phyloP scores from a whole-genome alignment of 2,888 invertebrate species.

The Drosophila ezoana region DNA sequence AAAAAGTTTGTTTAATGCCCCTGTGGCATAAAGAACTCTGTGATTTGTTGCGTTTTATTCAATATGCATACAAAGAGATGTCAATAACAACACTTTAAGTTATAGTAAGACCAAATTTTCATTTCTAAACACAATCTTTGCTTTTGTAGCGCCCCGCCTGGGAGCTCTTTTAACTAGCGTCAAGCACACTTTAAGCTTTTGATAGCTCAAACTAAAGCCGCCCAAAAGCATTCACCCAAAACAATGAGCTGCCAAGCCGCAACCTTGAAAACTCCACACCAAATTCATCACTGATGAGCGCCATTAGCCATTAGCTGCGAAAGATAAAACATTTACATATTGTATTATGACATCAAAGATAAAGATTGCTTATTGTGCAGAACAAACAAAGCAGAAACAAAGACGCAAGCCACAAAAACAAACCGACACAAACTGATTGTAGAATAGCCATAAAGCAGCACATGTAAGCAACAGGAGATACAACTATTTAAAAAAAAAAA shows the following conservation, averaged over 20 bases:
- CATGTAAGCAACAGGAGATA: slow-evolving; percentile 36
- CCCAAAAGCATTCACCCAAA: slow-evolving; percentile 12
- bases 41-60: not conserved
- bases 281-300: slow-evolving; percentile 13
- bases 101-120: not conserved
- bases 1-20: not conserved
- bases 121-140: not conserved
- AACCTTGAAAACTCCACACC: slow-evolving; percentile 51
- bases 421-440: slow-evolving; percentile 33
- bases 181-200: not conserved
- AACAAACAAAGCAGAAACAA: slow-evolving; percentile 37
- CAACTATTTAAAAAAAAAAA: slow-evolving; percentile 1
- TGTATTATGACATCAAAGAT: slow-evolving; percentile 57
- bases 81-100: not conserved
- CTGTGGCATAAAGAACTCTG: not conserved
- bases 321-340: slow-evolving; percentile 50
- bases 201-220: not conserved
- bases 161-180: not conserved
- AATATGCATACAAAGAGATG: not conserved
- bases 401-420: slow-evolving; percentile 5
- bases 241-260: slow-evolving; percentile 19
- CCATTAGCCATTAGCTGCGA: slow-evolving; percentile 25
- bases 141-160: not conserved
- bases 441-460: slow-evolving; percentile 51
- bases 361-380: slow-evolving; percentile 26